Evolutionary conservation across 1,140 invertebrate species (phyloP), one percentile per base, ranked within the genome.

Genomic region (Drosophila tristis): DNA sequence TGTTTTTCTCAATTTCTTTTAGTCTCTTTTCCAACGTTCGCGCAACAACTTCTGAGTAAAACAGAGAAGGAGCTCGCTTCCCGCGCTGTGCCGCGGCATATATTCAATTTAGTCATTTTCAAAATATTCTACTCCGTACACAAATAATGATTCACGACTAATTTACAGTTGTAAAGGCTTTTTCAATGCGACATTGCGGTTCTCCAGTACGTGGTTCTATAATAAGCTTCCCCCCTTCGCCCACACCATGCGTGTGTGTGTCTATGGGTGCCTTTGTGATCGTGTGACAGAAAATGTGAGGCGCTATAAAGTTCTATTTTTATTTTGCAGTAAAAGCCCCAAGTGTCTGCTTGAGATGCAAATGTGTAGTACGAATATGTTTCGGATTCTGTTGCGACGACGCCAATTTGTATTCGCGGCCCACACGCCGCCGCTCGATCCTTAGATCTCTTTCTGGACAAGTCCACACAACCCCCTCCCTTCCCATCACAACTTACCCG

Each of bases 341-440:
- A 47, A 67, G 45, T 31, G 25, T 55, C 26, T 61, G 59, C 47
- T n/a, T 65, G 82, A 89, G 67, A 87, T 87, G 82, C 82, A 87
- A 89, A 78, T 87, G 71, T 89, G 76, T 89, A 87, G 66, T 66
- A 76, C 66, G 74, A 76, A 78, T 89, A 81, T 87, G 82, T 87
- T 78, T 81, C 58, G 82, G 79, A 71, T 76, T 74, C 78, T 75
- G 67, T 61, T 89, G 70, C 86, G 86, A 74, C 76, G 73, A 89
- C 84, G 79, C 72, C 78, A 87, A 89, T 76, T 76, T 89, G 65
- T 78, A 87, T 71, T 78, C 78, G 82, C 84, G 79, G 79, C 71
- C 48, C 68, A 75, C 50, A 79, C 71, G 79, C 82, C 76, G 61
- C 73, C 82, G 70, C 78, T 82, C 45, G 82, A 87, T 87, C 82